phyloP scores from a whole-genome alignment of 2,888 invertebrate genomes.

The Ctena decussata region DNA sequence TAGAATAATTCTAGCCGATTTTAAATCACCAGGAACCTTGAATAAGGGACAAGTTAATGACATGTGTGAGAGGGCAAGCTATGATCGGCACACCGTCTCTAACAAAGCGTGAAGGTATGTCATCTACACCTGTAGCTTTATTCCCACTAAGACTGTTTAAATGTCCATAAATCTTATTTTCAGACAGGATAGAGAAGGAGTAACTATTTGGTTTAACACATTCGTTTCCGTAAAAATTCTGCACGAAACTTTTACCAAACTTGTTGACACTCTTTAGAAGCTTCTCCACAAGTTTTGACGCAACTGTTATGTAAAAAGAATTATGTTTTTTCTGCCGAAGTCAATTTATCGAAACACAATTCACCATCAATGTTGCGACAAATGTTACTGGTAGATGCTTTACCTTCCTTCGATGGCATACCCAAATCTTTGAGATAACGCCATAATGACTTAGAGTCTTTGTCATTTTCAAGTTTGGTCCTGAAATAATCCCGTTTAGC shows the following conservation, averaged over 20 bases:
- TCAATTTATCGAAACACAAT: neutral
- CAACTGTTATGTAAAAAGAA: neutral
- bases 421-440: neutral
- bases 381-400: neutral
- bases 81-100: neutral
- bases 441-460: neutral
- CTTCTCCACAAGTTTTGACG: neutral
- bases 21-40: neutral
- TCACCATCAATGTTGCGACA: neutral
- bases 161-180: neutral
- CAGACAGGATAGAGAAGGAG: neutral
- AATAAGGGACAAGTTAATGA: neutral
- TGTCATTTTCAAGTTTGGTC: neutral
- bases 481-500: neutral
- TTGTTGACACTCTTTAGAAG: neutral
- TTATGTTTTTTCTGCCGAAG: neutral
- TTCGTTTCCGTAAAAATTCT: neutral
- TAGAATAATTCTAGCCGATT: neutral
- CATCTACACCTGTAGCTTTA: neutral
- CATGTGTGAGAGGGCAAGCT: neutral
- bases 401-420: neutral
- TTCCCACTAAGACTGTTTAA: neutral
- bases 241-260: neutral
- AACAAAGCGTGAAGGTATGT: neutral
- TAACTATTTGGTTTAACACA: neutral